Conservation (phyloP, 2,888 invertebrate species). For the Graphium colonna region DNA sequence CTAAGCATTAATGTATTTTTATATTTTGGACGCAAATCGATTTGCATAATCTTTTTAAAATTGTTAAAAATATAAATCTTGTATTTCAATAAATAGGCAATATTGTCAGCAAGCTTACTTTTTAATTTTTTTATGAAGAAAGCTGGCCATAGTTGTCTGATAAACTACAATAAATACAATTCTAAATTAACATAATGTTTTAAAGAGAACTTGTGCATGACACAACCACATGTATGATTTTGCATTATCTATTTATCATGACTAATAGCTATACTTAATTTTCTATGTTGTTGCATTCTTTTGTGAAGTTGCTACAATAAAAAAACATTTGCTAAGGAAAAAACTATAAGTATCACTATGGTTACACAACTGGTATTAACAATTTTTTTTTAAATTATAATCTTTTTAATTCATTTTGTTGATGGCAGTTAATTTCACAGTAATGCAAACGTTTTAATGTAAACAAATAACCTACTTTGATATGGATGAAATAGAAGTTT, state of each 20-base stretch:
- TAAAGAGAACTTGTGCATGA: conserved; percentile 30
- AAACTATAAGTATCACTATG: no score
- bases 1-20: conserved; percentile 26
- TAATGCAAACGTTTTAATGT: no score
- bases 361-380: no score
- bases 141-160: conserved; percentile 5
- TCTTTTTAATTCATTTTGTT: no score
- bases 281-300: not conserved
- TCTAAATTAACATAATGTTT: not conserved
- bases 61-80: conserved; percentile 10
- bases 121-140: conserved; percentile 5
- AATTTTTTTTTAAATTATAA: no score
- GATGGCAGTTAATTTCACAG: no score
- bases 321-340: no score
- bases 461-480: not conserved
- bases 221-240: conserved; percentile 29
- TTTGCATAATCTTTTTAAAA: conserved; percentile 19
- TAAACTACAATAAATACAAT: conserved; percentile 2
- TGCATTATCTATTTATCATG: not conserved
- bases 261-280: not conserved
- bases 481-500: not conserved
- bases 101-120: conserved; percentile 7
- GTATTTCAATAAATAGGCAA: not conserved
- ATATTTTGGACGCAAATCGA: conserved; percentile 30
- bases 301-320: not conserved